Evolutionary conservation across 2,113 vertebrate species (phyloP).

Genomic region (Istiophorus platypterus): DNA sequence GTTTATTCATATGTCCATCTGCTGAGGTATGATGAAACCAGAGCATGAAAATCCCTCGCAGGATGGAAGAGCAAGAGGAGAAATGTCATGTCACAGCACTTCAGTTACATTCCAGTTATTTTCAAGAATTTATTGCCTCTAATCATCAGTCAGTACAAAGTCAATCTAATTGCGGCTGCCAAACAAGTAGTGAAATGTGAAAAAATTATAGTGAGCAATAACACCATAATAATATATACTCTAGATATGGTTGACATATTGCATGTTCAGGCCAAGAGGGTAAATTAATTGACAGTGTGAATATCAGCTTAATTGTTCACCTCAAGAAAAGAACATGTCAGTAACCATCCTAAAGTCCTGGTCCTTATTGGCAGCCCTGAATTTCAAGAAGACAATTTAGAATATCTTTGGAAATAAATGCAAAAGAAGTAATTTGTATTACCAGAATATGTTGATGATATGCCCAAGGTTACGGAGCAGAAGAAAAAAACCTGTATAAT

Average conservation of each 20-base stretch:
- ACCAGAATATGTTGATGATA: too few species aligned
- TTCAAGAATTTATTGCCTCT: constrained; percentile 19
- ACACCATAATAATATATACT: neutral
- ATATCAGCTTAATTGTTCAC: neutral
- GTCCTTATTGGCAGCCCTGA: too few species aligned
- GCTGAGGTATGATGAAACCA: neutral
- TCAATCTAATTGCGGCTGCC: neutral
- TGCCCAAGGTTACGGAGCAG: too few species aligned
- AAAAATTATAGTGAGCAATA: neutral
- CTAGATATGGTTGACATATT: neutral
- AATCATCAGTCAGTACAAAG: constrained; percentile 35
- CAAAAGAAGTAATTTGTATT: too few species aligned
- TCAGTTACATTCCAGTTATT: neutral
- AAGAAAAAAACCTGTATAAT: too few species aligned
- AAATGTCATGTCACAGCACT: neutral
- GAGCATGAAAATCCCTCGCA: too few species aligned
- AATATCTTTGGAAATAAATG: too few species aligned
- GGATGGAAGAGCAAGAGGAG: neutral
- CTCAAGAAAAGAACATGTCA: too few species aligned
- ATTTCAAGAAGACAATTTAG: too few species aligned
- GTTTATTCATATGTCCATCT: too few species aligned
- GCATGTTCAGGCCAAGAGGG: neutral
- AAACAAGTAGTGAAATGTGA: constrained; percentile 25
- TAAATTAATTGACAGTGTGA: neutral
- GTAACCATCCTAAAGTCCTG: too few species aligned